phyloP scores from a whole-genome alignment of 2,113 vertebrate species.

The Electrona antarctica region DNA sequence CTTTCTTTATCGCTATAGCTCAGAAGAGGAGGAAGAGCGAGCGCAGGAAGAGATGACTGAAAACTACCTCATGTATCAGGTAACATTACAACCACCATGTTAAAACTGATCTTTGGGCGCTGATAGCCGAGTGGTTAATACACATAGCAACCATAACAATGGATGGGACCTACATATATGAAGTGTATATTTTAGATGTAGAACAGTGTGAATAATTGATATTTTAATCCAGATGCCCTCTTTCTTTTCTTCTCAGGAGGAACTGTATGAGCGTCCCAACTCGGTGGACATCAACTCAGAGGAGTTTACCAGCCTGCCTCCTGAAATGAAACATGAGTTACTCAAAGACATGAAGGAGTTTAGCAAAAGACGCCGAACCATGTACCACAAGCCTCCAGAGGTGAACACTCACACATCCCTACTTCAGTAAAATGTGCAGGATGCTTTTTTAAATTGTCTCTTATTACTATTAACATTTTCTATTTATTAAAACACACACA shows the following conservation, averaged over 20 bases:
- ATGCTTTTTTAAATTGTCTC: no score
- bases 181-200: neutral
- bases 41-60: slow-evolving; percentile 79
- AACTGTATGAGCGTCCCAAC: slow-evolving; percentile 82
- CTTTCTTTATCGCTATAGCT: slow-evolving; percentile 50
- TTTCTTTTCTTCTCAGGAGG: slow-evolving; percentile 75
- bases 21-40: slow-evolving; percentile 87
- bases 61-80: slow-evolving; percentile 81
- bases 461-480: no score
- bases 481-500: neutral
- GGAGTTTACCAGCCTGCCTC: slow-evolving; percentile 87
- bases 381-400: slow-evolving; percentile 92
- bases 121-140: no score
- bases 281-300: slow-evolving; percentile 93
- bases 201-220: neutral
- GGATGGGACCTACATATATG: neutral
- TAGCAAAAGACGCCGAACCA: slow-evolving; percentile 89
- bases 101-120: neutral
- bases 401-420: slow-evolving; percentile 60
- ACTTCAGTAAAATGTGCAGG: no score
- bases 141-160: neutral
- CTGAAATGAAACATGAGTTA: slow-evolving; percentile 94
- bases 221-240: neutral
- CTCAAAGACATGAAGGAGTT: slow-evolving; percentile 96
- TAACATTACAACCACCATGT: slow-evolving; percentile 52